Percentiles rank a stretch among this genome's conserved stretches.
Evolutionary conservation across 2,888 invertebrate species (phyloP).

Genomic region (Diplolepis rosae): DNA sequence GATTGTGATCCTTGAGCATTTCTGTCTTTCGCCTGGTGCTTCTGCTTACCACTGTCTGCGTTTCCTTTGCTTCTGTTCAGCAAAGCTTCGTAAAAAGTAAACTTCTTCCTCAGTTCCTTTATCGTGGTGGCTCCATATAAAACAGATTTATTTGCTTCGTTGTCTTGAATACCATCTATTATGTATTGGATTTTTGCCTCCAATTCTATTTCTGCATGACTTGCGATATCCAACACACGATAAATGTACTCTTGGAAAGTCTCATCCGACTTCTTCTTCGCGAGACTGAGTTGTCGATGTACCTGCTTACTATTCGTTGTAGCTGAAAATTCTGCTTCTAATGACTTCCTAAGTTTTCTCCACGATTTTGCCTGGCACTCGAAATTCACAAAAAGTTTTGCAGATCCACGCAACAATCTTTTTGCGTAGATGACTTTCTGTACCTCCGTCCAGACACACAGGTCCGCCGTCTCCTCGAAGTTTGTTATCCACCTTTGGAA

Average conservation of each 20-base stretch:
- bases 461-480: slow-evolving; percentile 46
- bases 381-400: slow-evolving; percentile 45
- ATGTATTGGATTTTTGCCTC: slow-evolving; percentile 20
- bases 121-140: slow-evolving; percentile 28
- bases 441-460: slow-evolving; percentile 44
- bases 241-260: slow-evolving; percentile 46
- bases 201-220: slow-evolving; percentile 36
- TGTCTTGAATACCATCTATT: slow-evolving; percentile 31
- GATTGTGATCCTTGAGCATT: not conserved
- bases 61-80: not conserved
- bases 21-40: too few species aligned
- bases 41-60: not conserved
- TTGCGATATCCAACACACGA: slow-evolving; percentile 44
- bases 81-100: not conserved
- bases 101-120: slow-evolving; percentile 31
- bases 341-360: slow-evolving; percentile 37
- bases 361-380: slow-evolving; percentile 37
- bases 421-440: slow-evolving; percentile 49
- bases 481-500: slow-evolving; percentile 45
- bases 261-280: slow-evolving; percentile 37
- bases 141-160: slow-evolving; percentile 33
- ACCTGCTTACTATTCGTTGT: slow-evolving; percentile 38
- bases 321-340: slow-evolving; percentile 38
- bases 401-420: slow-evolving; percentile 43
- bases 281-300: slow-evolving; percentile 34